phyloP scores from a whole-genome alignment of 1,140 invertebrate genomes.

The Pseudomyrmex gracilis region DNA sequence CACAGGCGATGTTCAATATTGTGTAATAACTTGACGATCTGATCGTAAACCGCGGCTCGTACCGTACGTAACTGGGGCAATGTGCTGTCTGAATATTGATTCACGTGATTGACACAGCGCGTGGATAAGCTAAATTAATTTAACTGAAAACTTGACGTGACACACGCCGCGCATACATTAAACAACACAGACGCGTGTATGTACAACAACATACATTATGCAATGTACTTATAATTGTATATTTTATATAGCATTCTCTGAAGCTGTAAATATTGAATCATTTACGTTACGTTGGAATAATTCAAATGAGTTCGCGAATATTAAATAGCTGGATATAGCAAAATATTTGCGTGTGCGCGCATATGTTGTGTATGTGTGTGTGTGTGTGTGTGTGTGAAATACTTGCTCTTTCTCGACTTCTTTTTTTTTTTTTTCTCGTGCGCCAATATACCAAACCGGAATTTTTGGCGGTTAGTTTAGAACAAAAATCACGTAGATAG shows the following conservation, averaged over 20 bases:
- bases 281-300: neutral
- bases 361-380: too few species aligned
- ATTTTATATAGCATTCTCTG: too few species aligned
- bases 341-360: neutral
- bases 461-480: neutral
- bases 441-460: neutral
- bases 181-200: neutral
- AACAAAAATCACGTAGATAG: constrained; percentile 40
- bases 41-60: neutral
- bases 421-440: too few species aligned
- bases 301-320: constrained; percentile 7
- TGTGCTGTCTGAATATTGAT: constrained; percentile 44
- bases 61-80: neutral
- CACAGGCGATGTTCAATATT: constrained; percentile 1
- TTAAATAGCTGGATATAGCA: neutral
- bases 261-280: too few species aligned
- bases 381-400: too few species aligned
- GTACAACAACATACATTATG: neutral
- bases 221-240: neutral
- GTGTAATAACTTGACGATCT: constrained; percentile 20
- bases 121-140: constrained; percentile 39
- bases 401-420: too few species aligned
- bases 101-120: constrained; percentile 27
- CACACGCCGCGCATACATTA: constrained; percentile 11
- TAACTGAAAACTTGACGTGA: constrained; percentile 29